Evolutionary conservation across 53 echinoderm and acorn worm genomes (phyloP).

Genomic region (Patiria pectinifera): DNA sequence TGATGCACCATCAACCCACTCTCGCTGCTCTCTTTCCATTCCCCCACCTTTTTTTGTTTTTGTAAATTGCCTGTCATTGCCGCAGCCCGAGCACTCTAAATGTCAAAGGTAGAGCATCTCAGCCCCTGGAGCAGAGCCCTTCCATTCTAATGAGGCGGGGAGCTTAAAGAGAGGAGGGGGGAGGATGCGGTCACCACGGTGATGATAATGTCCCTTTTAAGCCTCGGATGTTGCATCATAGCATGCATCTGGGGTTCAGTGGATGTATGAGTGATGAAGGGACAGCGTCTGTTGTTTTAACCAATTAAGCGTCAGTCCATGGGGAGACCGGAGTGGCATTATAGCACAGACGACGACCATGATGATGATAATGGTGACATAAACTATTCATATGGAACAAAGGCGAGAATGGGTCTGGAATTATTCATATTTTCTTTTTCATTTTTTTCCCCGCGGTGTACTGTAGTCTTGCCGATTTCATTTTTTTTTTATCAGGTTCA

Average conservation of each 20-base stretch:
- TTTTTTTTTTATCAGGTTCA: too few relatives aligned
- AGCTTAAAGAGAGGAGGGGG: not conserved
- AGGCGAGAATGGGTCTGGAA: too few relatives aligned
- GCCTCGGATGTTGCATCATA: not conserved
- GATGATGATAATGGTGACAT: too few relatives aligned
- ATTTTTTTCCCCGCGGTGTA: too few relatives aligned
- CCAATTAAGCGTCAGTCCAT: not conserved
- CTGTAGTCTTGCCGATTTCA: too few relatives aligned
- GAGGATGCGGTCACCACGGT: slow-evolving; percentile 14
- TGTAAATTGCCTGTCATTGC: slow-evolving; percentile 30
- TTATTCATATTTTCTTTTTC: too few relatives aligned
- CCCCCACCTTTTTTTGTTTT: not conserved
- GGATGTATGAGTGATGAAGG: not conserved
- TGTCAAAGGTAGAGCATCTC: slow-evolving; percentile 51
- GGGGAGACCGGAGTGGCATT: not conserved
- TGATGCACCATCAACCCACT: not conserved
- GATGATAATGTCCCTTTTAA: slow-evolving; percentile 19
- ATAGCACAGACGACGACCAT: too few relatives aligned
- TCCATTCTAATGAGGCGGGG: slow-evolving; percentile 59
- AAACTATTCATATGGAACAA: too few relatives aligned
- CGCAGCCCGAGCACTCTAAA: slow-evolving; percentile 19
- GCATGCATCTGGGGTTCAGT: not conserved
- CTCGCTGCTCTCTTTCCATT: not conserved
- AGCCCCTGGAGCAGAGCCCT: slow-evolving; percentile 23
- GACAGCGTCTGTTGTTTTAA: slow-evolving; percentile 11